These are phyloP conservation scores for Caenorhabditis sp. DNA, from an alignment of 2,888 invertebrate species.

Conservation along the genomic window DNA sequence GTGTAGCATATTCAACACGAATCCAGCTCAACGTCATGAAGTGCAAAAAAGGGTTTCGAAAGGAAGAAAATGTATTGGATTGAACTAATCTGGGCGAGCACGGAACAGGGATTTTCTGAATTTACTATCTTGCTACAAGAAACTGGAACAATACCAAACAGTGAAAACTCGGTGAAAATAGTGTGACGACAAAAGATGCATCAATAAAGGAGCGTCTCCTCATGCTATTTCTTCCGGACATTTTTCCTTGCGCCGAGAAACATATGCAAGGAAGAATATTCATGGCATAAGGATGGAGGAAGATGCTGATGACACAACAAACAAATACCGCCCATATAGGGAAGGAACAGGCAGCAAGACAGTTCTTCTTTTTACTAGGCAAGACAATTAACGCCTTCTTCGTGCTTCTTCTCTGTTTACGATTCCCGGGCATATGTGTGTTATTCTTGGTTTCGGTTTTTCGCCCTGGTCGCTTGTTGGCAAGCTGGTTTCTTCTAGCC, in stretches of 20 bases:
- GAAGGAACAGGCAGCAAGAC: slow-evolving; percentile 18
- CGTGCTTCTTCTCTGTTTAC: slow-evolving; percentile 23
- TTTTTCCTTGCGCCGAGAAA: not conserved
- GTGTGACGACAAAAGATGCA: slow-evolving; percentile 5
- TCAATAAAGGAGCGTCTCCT: slow-evolving; percentile 56
- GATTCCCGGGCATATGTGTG: slow-evolving; percentile 44
- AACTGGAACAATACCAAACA: not conserved
- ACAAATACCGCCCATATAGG: slow-evolving; percentile 16
- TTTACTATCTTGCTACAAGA: not conserved
- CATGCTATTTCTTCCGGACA: not conserved
- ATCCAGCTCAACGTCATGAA: not conserved
- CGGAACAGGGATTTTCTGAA: no score
- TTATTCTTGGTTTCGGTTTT: slow-evolving; percentile 26
- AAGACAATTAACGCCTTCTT: slow-evolving; percentile 41
- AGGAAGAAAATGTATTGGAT: not conserved
- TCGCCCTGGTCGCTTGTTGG: slow-evolving; percentile 1
- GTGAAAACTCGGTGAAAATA: not conserved
- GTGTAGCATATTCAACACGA: not conserved
- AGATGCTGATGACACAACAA: slow-evolving; percentile 24
- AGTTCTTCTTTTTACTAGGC: not conserved
- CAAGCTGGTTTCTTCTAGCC: slow-evolving; percentile 48
- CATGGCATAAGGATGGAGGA: not conserved
- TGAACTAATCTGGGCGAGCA: no score
- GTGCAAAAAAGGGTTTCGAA: not conserved
- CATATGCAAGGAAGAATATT: slow-evolving; percentile 3